Evolutionary conservation across 2,888 invertebrate genomes (phyloP).

Genomic region (Pterostichus niger): DNA sequence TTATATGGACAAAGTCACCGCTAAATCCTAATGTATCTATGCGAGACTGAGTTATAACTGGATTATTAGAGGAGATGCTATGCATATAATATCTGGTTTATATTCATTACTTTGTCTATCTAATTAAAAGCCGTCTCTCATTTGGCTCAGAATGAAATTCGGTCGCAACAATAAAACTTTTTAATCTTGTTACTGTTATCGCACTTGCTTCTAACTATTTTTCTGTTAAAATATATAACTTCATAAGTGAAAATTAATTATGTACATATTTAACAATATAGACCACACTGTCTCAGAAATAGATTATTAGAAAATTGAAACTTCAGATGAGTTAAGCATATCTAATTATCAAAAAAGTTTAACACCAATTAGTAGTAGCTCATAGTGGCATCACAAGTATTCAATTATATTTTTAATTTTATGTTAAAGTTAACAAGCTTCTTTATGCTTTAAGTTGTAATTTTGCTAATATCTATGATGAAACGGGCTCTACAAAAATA

Average conservation of each 20-base stretch:
- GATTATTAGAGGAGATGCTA: conserved; percentile 44
- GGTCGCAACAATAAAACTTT: conserved; percentile 43
- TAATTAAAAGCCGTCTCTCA: conserved; percentile 41
- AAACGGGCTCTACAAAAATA: no score
- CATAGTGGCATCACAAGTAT: no score
- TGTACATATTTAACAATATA: background rate
- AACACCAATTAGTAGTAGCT: no score
- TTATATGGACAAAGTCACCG: conserved; percentile 22
- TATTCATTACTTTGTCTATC: conserved; percentile 40
- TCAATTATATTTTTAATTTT: no score
- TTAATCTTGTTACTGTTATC: conserved; percentile 18
- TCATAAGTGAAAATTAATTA: background rate
- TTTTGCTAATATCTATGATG: no score
- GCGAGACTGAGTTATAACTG: conserved; percentile 36
- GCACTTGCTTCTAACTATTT: conserved; percentile 15
- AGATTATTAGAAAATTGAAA: no score
- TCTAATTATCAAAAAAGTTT: no score
- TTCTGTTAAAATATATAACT: conserved; percentile 6
- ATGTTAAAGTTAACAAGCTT: no score
- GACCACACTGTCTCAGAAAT: background rate
- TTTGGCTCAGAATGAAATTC: conserved; percentile 13
- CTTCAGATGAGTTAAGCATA: no score
- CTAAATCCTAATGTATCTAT: conserved; percentile 39
- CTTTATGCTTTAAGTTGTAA: no score
- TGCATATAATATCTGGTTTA: conserved; percentile 52